Evolutionary conservation across 2,888 invertebrate species (phyloP).

Genomic region (Napeogenes inachia): DNA sequence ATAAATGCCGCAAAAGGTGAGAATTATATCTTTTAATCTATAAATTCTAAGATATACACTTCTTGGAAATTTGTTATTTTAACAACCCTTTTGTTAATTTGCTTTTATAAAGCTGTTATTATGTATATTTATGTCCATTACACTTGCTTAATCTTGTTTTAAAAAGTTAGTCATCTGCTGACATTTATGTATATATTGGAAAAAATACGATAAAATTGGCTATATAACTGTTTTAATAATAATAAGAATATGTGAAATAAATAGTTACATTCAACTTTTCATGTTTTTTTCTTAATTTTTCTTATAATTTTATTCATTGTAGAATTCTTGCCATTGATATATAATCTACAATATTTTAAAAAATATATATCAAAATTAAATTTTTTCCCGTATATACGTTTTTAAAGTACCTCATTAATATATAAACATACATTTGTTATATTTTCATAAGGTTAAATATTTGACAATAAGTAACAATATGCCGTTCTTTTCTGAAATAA

Average conservation of each 20-base stretch:
- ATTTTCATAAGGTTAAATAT: too few species aligned
- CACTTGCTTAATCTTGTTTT: too few species aligned
- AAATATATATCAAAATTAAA: too few species aligned
- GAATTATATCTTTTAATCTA: neutral
- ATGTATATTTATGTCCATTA: too few species aligned
- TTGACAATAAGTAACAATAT: too few species aligned
- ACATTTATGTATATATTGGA: neutral
- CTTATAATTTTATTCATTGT: neutral
- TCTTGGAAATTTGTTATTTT: neutral
- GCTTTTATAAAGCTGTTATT: neutral
- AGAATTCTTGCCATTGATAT: too few species aligned
- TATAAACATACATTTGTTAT: too few species aligned
- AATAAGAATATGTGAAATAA: neutral
- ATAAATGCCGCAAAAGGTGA: conserved; percentile 98
- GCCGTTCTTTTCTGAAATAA: too few species aligned
- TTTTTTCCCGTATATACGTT: too few species aligned
- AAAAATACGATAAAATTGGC: neutral
- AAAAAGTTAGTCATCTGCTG: neutral
- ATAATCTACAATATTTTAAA: too few species aligned
- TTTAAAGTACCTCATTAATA: too few species aligned
- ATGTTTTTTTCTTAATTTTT: neutral
- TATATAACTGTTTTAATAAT: neutral
- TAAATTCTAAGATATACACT: conserved; percentile 10
- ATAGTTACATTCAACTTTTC: neutral
- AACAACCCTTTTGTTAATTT: neutral